Percentiles rank a stretch among this genome's conserved stretches.
Evolutionary conservation across 1,140 invertebrate species (phyloP).

Genomic region (Brachionus plicatilis): DNA sequence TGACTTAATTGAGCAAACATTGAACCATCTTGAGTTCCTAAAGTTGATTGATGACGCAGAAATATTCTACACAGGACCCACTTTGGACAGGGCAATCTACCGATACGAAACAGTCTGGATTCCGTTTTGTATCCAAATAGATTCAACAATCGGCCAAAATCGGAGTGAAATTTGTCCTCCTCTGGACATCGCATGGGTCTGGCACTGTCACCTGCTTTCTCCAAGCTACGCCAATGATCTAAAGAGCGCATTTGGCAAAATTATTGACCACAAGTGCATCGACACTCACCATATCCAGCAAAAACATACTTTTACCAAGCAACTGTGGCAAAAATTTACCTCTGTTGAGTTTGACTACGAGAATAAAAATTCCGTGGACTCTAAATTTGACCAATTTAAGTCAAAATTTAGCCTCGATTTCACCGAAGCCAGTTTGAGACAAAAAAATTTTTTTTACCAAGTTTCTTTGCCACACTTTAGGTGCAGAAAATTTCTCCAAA

Average conservation of each 20-base stretch:
- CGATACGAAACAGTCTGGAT: constrained; percentile 58
- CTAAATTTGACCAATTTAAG: background rate
- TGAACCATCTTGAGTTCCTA: constrained; percentile 41
- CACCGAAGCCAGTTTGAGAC: constrained; percentile 51
- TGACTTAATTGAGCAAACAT: constrained; percentile 37
- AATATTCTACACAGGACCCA: constrained; percentile 46
- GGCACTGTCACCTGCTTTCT: constrained; percentile 57
- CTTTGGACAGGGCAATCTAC: constrained; percentile 52
- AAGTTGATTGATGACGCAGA: constrained; percentile 44
- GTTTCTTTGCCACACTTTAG: constrained; percentile 58
- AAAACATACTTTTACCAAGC: background rate
- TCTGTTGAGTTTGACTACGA: background rate
- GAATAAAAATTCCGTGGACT: background rate
- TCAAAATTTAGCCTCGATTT: constrained; percentile 49
- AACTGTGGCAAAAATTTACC: constrained; percentile 40
- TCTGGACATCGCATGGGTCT: constrained; percentile 59
- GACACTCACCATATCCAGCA: constrained; percentile 43
- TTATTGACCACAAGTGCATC: constrained; percentile 43
- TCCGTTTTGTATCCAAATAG: constrained; percentile 49
- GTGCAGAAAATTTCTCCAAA: constrained; percentile 53
- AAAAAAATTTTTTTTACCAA: constrained; percentile 55
- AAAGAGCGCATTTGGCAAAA: constrained; percentile 46
- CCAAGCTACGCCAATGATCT: constrained; percentile 57
- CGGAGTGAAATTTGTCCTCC: constrained; percentile 51
- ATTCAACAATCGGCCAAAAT: constrained; percentile 47